Base-by-base conservation (phyloP, 2,113 vertebrate genomes). In the Hylia prasina region DNA sequence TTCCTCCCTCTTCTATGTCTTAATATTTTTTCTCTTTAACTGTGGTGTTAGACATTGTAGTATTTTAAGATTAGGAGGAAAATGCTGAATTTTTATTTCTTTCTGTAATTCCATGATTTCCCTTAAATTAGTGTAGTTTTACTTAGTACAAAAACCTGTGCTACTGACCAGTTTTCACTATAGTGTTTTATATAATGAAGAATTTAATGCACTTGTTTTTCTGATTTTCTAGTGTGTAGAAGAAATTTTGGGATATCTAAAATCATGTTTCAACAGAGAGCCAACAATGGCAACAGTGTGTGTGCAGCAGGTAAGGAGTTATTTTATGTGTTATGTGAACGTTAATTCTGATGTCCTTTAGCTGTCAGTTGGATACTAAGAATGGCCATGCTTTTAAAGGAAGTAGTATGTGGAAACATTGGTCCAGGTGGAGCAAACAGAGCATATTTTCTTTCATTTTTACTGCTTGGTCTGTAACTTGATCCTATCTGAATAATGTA, bases 211-310 rank as follows among this genome's bases (percentile, higher is more conserved):
- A n/a, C 33, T 75, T 80, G 3, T 33, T 81, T 82, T 87, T 92
- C 53, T 57, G 3, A 23, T 54, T 83, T 50, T 89, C 68, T 64
- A 99, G 99, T 99, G 99, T 94, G 99, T 99, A 13, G 99, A 99
- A 97, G 99, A 99, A 97, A 98, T 99, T 90, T 96, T 99, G 66
- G 98, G 99, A 11, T 99, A 99, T 87, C 97, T 99, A 60, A 99
- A 99, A 85, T 99, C 99, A 16, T 99, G 99, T 95, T 99, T 99
- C 95, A 99, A 97, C 83, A 98, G 99, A 91, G 99, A 99, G 86
- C 99, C 99, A 9, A 99, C 98, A 85, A 99, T 99, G 98, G 98
- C 99, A 11, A 99, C 99, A 2, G 98, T 99, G 13, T 99, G 99
- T 91, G 99, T 99, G 7, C 99, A 99, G 78, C 99, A 99, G 98